phyloP scores from a whole-genome alignment of 2,888 invertebrate genomes.

The Caenorhabditis sp. region DNA sequence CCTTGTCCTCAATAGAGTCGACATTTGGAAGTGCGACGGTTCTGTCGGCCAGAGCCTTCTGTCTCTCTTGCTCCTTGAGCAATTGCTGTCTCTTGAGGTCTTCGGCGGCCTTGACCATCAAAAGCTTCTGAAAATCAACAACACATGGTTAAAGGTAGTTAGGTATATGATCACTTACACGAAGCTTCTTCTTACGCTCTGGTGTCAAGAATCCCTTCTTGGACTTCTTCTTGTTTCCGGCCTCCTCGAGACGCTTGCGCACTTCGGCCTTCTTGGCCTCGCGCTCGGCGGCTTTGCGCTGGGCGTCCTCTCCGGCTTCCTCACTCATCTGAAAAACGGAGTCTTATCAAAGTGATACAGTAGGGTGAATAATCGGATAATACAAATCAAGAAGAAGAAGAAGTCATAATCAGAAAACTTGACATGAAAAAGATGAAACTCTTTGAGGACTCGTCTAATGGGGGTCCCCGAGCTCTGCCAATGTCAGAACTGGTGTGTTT shows the following conservation, averaged over 20 bases:
- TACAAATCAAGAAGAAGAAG: background rate
- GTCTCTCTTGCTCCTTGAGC: slow-evolving; percentile 97
- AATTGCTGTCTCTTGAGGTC: slow-evolving; percentile 99
- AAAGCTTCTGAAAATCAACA: slow-evolving; percentile 89
- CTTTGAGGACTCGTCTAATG: background rate
- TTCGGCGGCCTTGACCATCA: slow-evolving; percentile 99
- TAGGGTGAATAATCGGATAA: background rate
- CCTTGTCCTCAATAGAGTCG: slow-evolving; percentile 91
- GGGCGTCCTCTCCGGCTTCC: slow-evolving; percentile 69
- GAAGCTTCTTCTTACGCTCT: slow-evolving; percentile 99
- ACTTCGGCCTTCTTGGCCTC: slow-evolving; percentile 97
- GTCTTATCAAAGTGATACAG: background rate
- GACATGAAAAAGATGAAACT: background rate
- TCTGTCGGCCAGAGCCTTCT: slow-evolving; percentile 95
- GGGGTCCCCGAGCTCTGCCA: background rate
- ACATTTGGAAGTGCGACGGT: slow-evolving; percentile 93
- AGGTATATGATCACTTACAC: slow-evolving; percentile 87
- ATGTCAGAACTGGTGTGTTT: slow-evolving; percentile 59
- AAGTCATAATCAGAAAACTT: background rate
- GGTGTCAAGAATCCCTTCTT: slow-evolving; percentile 99
- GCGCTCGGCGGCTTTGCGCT: slow-evolving; percentile 93
- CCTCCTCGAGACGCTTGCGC: slow-evolving; percentile 97
- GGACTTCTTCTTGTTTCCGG: slow-evolving; percentile 90
- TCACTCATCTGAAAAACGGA: slow-evolving; percentile 68
- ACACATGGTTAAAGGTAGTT: background rate